These are phyloP conservation scores for Synanthedon andrenaeformis DNA, from an alignment of 2,888 invertebrate species.

Conservation along the genomic window DNA sequence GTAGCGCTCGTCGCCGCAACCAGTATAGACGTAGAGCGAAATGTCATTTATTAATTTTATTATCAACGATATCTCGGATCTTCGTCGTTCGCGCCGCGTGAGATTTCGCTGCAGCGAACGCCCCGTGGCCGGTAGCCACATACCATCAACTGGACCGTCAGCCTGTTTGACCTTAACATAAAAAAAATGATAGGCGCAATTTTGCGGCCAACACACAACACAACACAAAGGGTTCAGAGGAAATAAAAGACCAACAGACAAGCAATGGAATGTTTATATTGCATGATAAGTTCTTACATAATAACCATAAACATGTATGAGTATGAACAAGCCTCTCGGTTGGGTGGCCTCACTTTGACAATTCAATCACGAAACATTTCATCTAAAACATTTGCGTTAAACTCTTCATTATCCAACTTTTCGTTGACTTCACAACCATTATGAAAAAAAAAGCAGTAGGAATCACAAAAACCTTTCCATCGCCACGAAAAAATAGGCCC, in stretches of 20 bases:
- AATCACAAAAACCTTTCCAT: background rate
- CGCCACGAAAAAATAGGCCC: constrained; percentile 6
- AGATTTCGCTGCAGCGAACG: too few relatives aligned
- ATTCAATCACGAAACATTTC: constrained; percentile 5
- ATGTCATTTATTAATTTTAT: too few relatives aligned
- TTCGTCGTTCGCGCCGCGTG: too few relatives aligned
- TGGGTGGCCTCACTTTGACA: constrained; percentile 34
- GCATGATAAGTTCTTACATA: constrained; percentile 54
- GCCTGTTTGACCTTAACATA: too few relatives aligned
- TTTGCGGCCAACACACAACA: too few relatives aligned
- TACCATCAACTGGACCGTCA: too few relatives aligned
- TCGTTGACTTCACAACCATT: constrained; percentile 37
- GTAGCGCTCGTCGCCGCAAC: too few relatives aligned
- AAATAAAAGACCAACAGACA: constrained; percentile 54
- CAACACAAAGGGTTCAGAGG: too few relatives aligned
- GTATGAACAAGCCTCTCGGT: constrained; percentile 36
- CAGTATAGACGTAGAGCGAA: too few relatives aligned
- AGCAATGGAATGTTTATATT: constrained; percentile 69
- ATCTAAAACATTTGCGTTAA: constrained; percentile 13
- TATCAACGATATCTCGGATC: too few relatives aligned
- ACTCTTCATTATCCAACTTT: constrained; percentile 21
- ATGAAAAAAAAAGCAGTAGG: constrained; percentile 5
- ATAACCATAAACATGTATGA: constrained; percentile 21
- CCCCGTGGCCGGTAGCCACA: too few relatives aligned
- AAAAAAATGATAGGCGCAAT: too few relatives aligned